Conservation (phyloP, 2,797 vertebrate genomes). For the Paguma larvata region DNA sequence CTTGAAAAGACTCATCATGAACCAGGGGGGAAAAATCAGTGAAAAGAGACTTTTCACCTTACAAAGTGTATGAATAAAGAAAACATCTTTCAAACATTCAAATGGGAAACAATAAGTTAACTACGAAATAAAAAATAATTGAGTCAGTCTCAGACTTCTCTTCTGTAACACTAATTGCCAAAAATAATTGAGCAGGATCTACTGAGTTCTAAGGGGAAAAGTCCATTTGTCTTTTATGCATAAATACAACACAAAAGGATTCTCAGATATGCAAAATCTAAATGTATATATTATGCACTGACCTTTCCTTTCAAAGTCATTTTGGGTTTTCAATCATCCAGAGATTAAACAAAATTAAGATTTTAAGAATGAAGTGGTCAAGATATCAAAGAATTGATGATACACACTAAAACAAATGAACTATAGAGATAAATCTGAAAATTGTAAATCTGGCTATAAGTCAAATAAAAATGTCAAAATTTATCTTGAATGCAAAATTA, state of each 20-base stretch:
- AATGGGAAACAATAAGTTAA: constrained; percentile 50
- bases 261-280: background rate
- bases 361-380: constrained; percentile 42
- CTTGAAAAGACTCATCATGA: constrained; percentile 50
- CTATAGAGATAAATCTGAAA: background rate
- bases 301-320: background rate
- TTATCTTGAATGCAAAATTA: constrained; percentile 22
- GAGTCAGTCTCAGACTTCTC: background rate
- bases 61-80: constrained; percentile 52
- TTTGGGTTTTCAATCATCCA: background rate
- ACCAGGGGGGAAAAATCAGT: constrained; percentile 10
- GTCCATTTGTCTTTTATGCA: background rate
- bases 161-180: constrained; percentile 24
- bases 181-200: constrained; percentile 33
- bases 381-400: background rate
- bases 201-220: background rate
- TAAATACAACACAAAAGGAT: constrained; percentile 48
- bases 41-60: constrained; percentile 29
- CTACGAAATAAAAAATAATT: constrained; percentile 47
- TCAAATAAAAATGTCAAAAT: constrained; percentile 23
- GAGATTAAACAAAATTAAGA: constrained; percentile 48
- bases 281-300: background rate
- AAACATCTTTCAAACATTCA: constrained; percentile 33
- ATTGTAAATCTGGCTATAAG: background rate
- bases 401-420: background rate